A percentile compares a stretch with the other conserved stretches of the same genome.
phyloP scores from a whole-genome alignment of 1,140 invertebrate genomes.

The Myzus persicae region DNA sequence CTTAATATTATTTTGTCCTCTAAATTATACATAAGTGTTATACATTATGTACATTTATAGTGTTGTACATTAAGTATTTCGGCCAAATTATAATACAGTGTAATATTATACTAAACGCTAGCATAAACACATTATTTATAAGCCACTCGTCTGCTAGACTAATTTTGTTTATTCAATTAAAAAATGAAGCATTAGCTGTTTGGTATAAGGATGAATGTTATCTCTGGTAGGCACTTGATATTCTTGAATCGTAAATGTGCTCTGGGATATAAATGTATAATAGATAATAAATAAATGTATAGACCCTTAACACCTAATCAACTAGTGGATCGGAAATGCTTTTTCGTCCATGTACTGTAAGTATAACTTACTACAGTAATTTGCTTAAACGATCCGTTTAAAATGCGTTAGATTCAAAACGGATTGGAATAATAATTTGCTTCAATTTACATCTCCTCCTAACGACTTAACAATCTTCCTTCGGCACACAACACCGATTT shows the following conservation, averaged over 20 bases:
- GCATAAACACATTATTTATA: background rate
- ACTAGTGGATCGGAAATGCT: background rate
- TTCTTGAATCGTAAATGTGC: background rate
- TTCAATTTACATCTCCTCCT: background rate
- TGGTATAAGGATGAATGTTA: background rate
- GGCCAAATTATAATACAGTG: background rate
- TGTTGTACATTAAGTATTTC: too few species aligned
- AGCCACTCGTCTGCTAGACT: background rate
- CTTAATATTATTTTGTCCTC: too few species aligned
- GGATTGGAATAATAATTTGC: background rate
- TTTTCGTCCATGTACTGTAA: background rate
- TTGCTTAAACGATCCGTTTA: background rate
- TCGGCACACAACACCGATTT: background rate
- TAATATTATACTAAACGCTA: background rate
- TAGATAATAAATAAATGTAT: background rate
- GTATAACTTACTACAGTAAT: background rate
- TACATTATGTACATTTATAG: too few species aligned
- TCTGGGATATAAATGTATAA: background rate
- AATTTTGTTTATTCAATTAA: background rate
- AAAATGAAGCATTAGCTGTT: background rate
- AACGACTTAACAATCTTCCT: background rate
- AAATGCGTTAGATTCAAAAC: background rate
- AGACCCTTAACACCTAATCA: background rate
- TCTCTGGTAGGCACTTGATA: background rate
- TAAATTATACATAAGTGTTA: background rate